Base-by-base conservation (phyloP, 1,140 invertebrate species). In the Condylostylus longicornis region DNA sequence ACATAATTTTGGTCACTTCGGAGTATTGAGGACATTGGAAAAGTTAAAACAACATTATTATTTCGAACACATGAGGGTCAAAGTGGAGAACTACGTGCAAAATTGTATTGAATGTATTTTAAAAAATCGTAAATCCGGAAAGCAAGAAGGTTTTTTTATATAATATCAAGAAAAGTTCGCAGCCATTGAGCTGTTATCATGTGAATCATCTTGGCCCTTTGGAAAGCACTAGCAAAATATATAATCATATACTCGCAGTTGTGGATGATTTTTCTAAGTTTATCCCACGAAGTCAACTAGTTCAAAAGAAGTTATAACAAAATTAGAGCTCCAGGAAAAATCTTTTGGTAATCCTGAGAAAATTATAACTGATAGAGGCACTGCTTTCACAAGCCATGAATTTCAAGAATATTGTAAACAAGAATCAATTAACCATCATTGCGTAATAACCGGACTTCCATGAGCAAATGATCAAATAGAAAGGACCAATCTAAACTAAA, bases 211-310 rank as follows among this genome's bases (percentile, higher is more conserved):
- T 47, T 14, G 62, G 64, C 34, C 64, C 62, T 2, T 29, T 64
- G 8, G 35, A 42, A 17, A 33, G 41, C 6, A 58, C 58, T 0
- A 44, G 41, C 5, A 65, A 66, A 29, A 39, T 43, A n/a, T 65
- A 66, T 37, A 52, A 55, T n/a, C 46, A 63, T 42, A 48, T 65
- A 5, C 49, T 66, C 0, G 53, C 44, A 0, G 43, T 65, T 0
- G 41, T 62, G 5, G 61, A 64, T 41, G 53, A 39, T 2, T 65
- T 63, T 45, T 50, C 54, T 1, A 64, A 65, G 30, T 66, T 62
- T 44, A n/a, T n/a, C n/a, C n/a, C n/a, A n/a, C n/a, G n/a, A n/a
- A n/a, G n/a, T n/a, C n/a, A n/a, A n/a, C 23, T n/a, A n/a, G n/a
- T n/a, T n/a, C n/a, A n/a, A n/a, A n/a, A n/a, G n/a, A n/a, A n/a